Evolutionary conservation across 2,113 vertebrate genomes (phyloP).

Genomic region (Miniopterus natalensis): DNA sequence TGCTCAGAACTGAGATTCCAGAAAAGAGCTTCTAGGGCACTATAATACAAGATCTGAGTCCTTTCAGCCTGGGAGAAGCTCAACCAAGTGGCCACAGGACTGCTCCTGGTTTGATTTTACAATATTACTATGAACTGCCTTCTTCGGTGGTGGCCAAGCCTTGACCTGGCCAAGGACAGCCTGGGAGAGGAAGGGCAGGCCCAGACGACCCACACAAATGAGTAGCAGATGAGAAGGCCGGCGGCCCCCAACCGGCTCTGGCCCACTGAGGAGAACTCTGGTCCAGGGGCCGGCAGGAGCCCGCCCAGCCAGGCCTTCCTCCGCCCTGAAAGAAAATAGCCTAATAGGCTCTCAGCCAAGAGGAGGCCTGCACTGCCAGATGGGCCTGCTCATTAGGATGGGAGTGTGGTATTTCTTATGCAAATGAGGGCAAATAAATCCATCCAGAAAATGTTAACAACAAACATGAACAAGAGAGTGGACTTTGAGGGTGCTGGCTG

Average conservation of each 20-base stretch:
- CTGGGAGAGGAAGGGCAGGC: background rate
- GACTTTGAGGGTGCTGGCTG: background rate
- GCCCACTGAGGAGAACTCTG: background rate
- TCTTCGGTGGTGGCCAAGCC: background rate
- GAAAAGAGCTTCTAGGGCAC: background rate
- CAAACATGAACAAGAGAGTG: background rate
- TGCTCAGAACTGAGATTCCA: background rate
- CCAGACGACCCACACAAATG: background rate
- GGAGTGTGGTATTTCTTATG: conserved; percentile 69
- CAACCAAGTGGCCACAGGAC: background rate
- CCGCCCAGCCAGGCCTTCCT: conserved; percentile 61
- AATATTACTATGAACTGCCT: background rate
- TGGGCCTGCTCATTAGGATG: conserved; percentile 56
- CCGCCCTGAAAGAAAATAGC: conserved; percentile 68
- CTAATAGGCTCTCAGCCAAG: conserved; percentile 79
- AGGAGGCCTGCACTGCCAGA: conserved; percentile 54
- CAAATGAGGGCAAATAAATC: conserved; percentile 71
- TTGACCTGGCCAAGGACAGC: background rate
- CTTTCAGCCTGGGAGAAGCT: background rate
- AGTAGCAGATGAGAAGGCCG: background rate
- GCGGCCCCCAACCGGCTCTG: background rate
- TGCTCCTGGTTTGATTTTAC: background rate
- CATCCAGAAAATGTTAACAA: conserved; percentile 65
- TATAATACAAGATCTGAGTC: background rate
- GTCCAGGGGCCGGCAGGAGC: background rate